A percentile compares a stretch with the other conserved stretches of the same genome.
Evolutionary conservation across 1,140 invertebrate species (phyloP).

Genomic region (Aphidius gifuensis): DNA sequence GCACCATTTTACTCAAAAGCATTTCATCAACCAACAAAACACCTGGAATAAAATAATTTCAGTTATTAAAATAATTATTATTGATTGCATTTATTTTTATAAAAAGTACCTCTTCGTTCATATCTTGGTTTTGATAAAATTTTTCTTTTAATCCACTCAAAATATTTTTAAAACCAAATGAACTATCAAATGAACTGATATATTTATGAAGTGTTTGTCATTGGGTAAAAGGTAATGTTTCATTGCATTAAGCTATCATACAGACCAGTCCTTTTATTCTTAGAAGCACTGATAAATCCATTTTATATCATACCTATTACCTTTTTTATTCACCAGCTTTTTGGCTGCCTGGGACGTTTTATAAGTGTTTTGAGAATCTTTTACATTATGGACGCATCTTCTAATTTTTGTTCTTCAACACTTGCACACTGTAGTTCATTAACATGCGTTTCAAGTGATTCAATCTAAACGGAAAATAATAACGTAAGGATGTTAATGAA

Average conservation of each 20-base stretch:
- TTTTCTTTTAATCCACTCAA: constrained; percentile 20
- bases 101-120: constrained; percentile 18
- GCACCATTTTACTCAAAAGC: neutral
- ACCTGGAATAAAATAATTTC: neutral
- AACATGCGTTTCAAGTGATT: too few relatives aligned
- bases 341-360: too few relatives aligned
- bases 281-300: constrained; percentile 26
- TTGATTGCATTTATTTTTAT: neutral
- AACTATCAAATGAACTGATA: too few relatives aligned
- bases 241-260: constrained; percentile 16
- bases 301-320: constrained; percentile 6
- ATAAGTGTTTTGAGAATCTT: too few relatives aligned
- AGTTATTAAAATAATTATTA: neutral
- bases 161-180: constrained; percentile 20
- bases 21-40: constrained; percentile 7
- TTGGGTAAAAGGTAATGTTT: constrained; percentile 19
- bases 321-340: neutral
- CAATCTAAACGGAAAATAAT: too few relatives aligned
- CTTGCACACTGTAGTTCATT: too few relatives aligned
- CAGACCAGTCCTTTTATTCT: constrained; percentile 19
- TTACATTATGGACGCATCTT: too few relatives aligned
- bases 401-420: too few relatives aligned
- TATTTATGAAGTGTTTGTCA: constrained; percentile 16
- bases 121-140: constrained; percentile 3
- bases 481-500: too few relatives aligned